phyloP scores from a whole-genome alignment of 2,888 invertebrate genomes.

The Cosmorhoe ocellata region DNA sequence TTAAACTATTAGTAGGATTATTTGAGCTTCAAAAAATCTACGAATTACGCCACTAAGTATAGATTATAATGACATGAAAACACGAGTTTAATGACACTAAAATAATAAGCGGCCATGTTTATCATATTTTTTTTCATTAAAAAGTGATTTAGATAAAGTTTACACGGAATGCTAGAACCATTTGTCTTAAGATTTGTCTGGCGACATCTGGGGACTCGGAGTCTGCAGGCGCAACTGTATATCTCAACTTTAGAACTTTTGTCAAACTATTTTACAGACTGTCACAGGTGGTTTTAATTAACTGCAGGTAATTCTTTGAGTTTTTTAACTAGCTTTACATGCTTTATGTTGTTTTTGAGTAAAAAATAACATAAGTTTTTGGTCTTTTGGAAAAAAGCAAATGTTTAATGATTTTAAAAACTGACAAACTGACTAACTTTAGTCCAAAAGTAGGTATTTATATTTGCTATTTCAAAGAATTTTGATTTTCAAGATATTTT shows the following conservation, averaged over 20 bases:
- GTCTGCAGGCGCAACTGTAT: constrained; percentile 6
- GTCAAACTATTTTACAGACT: neutral
- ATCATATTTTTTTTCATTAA: constrained; percentile 42
- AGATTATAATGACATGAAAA: too few relatives aligned
- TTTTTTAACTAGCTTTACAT: neutral
- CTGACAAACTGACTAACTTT: too few relatives aligned
- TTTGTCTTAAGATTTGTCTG: constrained; percentile 49
- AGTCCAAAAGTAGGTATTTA: too few relatives aligned
- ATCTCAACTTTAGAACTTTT: constrained; percentile 11
- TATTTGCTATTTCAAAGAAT: too few relatives aligned
- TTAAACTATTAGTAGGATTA: too few relatives aligned
- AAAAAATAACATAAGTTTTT: too few relatives aligned
- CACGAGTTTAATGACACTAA: neutral
- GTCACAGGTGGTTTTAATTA: constrained; percentile 3
- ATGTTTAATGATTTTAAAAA: too few relatives aligned
- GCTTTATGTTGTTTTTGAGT: neutral
- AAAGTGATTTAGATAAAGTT: constrained; percentile 51
- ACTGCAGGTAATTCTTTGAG: neutral
- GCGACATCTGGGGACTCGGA: constrained; percentile 44
- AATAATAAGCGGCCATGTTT: constrained; percentile 2
- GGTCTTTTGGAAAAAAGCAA: too few relatives aligned
- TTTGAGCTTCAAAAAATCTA: too few relatives aligned
- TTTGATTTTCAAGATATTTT: too few relatives aligned
- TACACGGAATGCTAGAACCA: constrained; percentile 43
- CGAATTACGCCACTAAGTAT: too few relatives aligned